Evolutionary conservation across 2,113 vertebrate genomes (phyloP), one percentile per base, ranked within the genome.

Genomic region (Embiotoca jacksoni): DNA sequence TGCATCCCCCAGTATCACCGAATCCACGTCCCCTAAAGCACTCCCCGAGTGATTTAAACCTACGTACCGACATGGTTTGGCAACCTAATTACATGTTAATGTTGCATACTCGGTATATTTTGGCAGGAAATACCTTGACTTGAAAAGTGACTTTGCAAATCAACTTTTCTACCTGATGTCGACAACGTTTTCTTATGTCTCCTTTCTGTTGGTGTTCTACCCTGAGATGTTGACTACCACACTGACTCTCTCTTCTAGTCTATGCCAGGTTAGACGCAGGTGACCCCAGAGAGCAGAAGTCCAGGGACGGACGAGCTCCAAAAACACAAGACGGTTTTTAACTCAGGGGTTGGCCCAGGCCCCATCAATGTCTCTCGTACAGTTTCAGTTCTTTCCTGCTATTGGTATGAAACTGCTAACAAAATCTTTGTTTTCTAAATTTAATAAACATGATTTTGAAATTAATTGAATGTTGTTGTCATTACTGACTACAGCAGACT

Each of bases 341-440:
- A 93, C 94, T 95, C 93, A 92, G 94, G 93, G 94, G 92, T 93
- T 91, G 84, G 88, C 92, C 92, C 81, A 81, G 86, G 89, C 90
- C 91, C 89, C 89, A 70, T 78, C 75, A 67, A 81, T 68, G 54
- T 80, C 84, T 80, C 76, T 70, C 70, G 79, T 75, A 90, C 87
- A 83, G 90, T 89, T 93, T 93, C 84, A 91, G 72, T 90, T 89
- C 74, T 93, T 92, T 94, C 93, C 94, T 94, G 93, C 93, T 91
- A 84, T 94, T 94, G 93, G 84, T 94, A 93, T 90, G 87, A 94
- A 93, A 93, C 93, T 92, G 90, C 94, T 93, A 92, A 92, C 81
- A 82, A 92, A 92, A 94, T 92, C 84, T 87, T 23, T 95, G 94
- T 95, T 95, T 95, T 95, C 88, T 95, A 95, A 94, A 94, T 95